Base-by-base conservation (phyloP, 2,888 invertebrate genomes). In the Cephus nigrinus region DNA sequence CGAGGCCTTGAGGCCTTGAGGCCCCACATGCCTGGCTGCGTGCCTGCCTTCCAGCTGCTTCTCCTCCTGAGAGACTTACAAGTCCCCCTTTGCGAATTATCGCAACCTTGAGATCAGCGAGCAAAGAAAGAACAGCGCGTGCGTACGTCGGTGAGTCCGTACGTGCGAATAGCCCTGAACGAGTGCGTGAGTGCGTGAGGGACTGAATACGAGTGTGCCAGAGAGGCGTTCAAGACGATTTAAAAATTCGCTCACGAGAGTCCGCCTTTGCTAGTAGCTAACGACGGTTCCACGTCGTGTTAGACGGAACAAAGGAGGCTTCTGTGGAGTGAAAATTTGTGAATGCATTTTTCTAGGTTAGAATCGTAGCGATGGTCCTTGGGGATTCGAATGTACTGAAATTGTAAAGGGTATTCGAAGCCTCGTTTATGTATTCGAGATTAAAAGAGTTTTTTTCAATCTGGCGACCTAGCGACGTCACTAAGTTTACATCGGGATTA, bases 1-100 rank as follows among this genome's bases (percentile, higher is more conserved):
- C 73, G 83, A 80, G 86, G 84, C 86, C 88, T 86, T 86, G 88
- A 40, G 84, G 86, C 83, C 35, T 35, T 35, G 35, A 35, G 84
- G 86, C 83, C 86, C 86, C 83, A 82, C 83, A 79, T 82, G 81
- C 82, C 77, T 78, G 79, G 35, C 35, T 35, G 35, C 35, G 34
- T 34, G 34, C 79, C 80, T 84, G 82, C 79, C 81, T 84, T 75
- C 84, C 88, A 88, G 86, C 87, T 88, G 88, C 87, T 80, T 80
- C 80, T 82, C 80, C 78, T 77, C 76, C 74, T 75, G 75, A 76
- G 80, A 83, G 80, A 69, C 78, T 79, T 80, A 79, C 79, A 75
- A 80, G 79, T 81, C 77, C 72, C 79, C 75, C 74, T 71, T 78
- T 76, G 76, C 77, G 82, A 86, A 86, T 86, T 84, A 85, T 82